Evolutionary conservation across 2,797 vertebrate species (phyloP).

Genomic region (Benthosema pterotum): DNA sequence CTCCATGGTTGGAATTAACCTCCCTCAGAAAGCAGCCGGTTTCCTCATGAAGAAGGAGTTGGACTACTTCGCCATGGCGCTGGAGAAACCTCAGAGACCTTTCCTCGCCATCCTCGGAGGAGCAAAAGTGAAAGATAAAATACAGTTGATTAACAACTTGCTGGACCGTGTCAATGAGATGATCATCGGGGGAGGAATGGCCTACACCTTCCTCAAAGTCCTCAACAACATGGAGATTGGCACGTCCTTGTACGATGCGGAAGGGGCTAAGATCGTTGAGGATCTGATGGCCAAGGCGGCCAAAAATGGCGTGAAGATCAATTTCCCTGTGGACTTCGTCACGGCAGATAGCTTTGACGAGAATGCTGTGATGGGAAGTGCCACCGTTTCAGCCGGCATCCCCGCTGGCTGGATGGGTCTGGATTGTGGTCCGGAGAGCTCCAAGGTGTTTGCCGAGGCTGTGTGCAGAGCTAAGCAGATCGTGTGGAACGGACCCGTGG

Average conservation of each 20-base stretch:
- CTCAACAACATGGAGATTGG: slow-evolving; percentile 98
- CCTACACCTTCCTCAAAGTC: slow-evolving; percentile 98
- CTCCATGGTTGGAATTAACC: slow-evolving; percentile 83
- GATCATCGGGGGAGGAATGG: slow-evolving; percentile 99
- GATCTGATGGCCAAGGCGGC: slow-evolving; percentile 96
- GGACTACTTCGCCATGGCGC: slow-evolving; percentile 97
- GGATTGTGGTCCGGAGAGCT: slow-evolving; percentile 88
- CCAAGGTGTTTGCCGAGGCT: slow-evolving; percentile 84
- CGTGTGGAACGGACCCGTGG: slow-evolving; percentile 90
- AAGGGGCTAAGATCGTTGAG: slow-evolving; percentile 94
- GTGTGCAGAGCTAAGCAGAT: slow-evolving; percentile 87
- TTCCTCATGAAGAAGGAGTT: slow-evolving; percentile 99
- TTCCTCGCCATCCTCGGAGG: slow-evolving; percentile 98
- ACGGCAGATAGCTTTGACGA: slow-evolving; percentile 96
- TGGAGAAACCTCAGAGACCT: slow-evolving; percentile 93
- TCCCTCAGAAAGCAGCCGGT: slow-evolving; percentile 94
- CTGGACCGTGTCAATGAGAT: slow-evolving; percentile 98
- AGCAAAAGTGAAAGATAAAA: slow-evolving; percentile 99
- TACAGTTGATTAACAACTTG: slow-evolving; percentile 98
- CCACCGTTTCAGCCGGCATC: slow-evolving; percentile 84
- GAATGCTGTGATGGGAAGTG: slow-evolving; percentile 85
- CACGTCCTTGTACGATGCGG: slow-evolving; percentile 92
- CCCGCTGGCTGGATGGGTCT: slow-evolving; percentile 83
- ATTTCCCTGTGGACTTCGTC: slow-evolving; percentile 93
- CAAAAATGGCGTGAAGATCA: slow-evolving; percentile 94